Evolutionary conservation across 1,140 invertebrate species (phyloP).

Genomic region (Drosophila willistoni): DNA sequence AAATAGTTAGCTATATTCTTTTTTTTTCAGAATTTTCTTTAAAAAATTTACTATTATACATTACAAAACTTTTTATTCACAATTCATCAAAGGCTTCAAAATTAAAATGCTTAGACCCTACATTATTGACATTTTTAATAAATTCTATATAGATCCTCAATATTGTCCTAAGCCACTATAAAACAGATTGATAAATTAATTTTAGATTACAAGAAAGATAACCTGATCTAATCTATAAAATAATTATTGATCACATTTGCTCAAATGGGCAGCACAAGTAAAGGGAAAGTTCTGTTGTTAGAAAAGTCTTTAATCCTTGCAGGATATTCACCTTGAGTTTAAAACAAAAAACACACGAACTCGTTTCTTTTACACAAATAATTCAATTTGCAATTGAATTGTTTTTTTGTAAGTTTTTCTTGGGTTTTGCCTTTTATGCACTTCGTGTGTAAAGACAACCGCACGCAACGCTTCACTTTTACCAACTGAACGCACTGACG

Average conservation of each 20-base stretch:
- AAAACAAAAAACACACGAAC: constrained; percentile 39
- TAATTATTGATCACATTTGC: not conserved
- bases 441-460: constrained; percentile 53
- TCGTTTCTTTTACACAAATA: not conserved
- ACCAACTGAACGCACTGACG: constrained; percentile 82
- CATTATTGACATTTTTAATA: no score
- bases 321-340: constrained; percentile 56
- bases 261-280: not conserved
- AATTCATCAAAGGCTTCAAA: no score
- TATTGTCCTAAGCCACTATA: no score
- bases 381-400: constrained; percentile 21
- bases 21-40: no score
- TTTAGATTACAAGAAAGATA: not conserved
- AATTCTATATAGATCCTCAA: no score
- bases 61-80: not conserved
- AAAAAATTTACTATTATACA: no score
- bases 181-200: no score
- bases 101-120: no score
- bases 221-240: not conserved
- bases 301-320: constrained; percentile 37
- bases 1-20: no score
- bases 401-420: constrained; percentile 34
- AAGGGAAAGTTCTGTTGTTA: not conserved
- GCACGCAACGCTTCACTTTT: constrained; percentile 82
- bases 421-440: not conserved